A percentile compares a stretch with the other conserved stretches of the same genome.
These are phyloP conservation scores for Climacteris rufus DNA, from an alignment of 2,113 vertebrate species.

Conservation along the genomic window DNA sequence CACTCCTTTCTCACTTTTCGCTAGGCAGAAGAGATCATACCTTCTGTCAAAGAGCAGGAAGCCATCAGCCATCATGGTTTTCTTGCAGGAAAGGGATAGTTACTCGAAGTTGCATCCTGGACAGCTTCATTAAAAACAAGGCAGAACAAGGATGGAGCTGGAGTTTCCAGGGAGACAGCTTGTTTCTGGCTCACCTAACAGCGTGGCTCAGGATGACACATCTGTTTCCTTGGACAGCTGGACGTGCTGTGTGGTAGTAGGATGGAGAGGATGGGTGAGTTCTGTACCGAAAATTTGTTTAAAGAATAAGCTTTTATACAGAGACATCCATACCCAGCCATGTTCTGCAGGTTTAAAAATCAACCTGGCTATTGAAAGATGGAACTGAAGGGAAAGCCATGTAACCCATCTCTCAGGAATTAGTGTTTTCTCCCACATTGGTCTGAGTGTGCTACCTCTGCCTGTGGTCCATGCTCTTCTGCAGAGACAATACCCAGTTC, in stretches of 20 bases:
- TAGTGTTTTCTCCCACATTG: background rate
- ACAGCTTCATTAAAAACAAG: constrained; percentile 75
- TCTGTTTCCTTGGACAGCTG: constrained; percentile 55
- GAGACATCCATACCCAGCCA: background rate
- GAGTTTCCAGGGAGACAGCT: constrained; percentile 82
- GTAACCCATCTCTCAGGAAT: background rate
- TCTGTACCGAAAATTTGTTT: background rate
- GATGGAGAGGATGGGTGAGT: background rate
- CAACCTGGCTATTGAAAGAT: background rate
- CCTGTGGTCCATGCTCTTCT: background rate
- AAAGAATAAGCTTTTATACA: background rate
- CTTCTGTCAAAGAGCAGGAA: constrained; percentile 68
- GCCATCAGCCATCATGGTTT: constrained; percentile 71
- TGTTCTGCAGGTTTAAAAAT: background rate
- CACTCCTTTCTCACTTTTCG: background rate
- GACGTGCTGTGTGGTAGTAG: background rate
- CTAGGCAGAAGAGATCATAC: constrained; percentile 58
- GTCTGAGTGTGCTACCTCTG: background rate
- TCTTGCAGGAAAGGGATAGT: constrained; percentile 83
- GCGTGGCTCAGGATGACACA: constrained; percentile 82
- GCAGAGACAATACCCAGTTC: background rate
- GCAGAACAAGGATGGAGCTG: constrained; percentile 78
- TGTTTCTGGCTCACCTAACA: constrained; percentile 83
- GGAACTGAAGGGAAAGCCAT: background rate
- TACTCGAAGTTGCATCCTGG: constrained; percentile 66